phyloP scores from a whole-genome alignment of 1,140 invertebrate species.

The Drosophila ohnishii region DNA sequence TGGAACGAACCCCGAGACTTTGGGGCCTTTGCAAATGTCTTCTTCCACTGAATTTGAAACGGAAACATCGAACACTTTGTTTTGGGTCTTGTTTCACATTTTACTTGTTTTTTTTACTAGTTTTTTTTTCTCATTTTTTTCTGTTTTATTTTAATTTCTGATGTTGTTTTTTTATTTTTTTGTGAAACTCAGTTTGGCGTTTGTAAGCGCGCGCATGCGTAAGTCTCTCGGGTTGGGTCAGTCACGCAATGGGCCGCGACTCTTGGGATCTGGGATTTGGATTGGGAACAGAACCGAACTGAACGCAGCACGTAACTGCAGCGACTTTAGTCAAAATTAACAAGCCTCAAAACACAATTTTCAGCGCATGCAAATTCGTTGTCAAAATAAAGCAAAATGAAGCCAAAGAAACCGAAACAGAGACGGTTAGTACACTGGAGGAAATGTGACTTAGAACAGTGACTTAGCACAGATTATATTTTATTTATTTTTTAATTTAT shows the following conservation, averaged over 20 bases:
- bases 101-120: constrained; percentile 43
- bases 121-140: constrained; percentile 26
- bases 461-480: rapidly evolving
- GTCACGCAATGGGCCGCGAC: constrained; percentile 68
- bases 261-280: constrained; percentile 32
- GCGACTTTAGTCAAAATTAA: constrained; percentile 77
- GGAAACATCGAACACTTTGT: constrained; percentile 81
- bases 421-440: constrained; percentile 25
- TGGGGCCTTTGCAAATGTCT: constrained; percentile 67
- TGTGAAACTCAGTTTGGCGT: constrained; percentile 59
- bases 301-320: constrained; percentile 60
- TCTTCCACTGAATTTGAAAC: constrained; percentile 82
- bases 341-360: constrained; percentile 82
- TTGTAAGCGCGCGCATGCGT: constrained; percentile 81
- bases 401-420: constrained; percentile 36
- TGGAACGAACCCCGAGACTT: constrained; percentile 34
- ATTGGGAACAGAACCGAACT: constrained; percentile 33
- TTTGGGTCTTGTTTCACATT: constrained; percentile 80
- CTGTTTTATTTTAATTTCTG: constrained; percentile 13
- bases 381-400: constrained; percentile 65
- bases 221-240: constrained; percentile 60
- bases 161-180: constrained; percentile 19
- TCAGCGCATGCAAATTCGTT: constrained; percentile 81
- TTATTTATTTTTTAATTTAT: not conserved
- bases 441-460: not conserved